Evolutionary conservation across 2,888 invertebrate genomes (phyloP), one percentile per base, ranked within the genome.

Genomic region (Therioaphis trifolii): DNA sequence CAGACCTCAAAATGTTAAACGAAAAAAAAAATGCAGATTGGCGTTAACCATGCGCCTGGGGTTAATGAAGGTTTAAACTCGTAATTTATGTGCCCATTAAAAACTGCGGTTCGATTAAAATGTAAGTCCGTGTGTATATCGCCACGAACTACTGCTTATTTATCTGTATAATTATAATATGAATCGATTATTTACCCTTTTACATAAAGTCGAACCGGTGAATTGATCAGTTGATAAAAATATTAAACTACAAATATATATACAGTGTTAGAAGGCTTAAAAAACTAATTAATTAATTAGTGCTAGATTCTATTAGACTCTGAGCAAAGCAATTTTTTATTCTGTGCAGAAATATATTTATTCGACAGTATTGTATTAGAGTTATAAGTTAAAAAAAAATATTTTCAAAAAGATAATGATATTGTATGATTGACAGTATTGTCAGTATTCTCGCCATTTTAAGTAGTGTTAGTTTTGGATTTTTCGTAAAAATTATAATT

Each of bases 61-160:
- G 82, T 82, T 82, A 82, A 82, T 74, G 82, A 74, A 82, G 82
- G 82, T 82, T 74, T 72, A 66, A 82, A 74, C 82, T 72, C 49
- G 49, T 74, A 82, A 82, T 82, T 82, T 82, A 82, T 82, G 74
- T 74, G 72, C 35, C 82, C 63, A 66, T 74, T 74, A 74, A 82
- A 82, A 82, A 82, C 63, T 74, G 82, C 24, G 66, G 74, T 82
- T 82, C 82, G 82, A 82, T 82, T 82, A 82, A 82, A 82, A 82
- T 63, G 82, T 74, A 72, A 82, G 82, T 74, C 63, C 74, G 27
- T 35, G 46, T 71, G 18, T 52, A 35, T 21, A 40, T 52, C 29
- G 40, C 40, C 35, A 24, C 52, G 63, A 82, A 66, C 52, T 82
- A 49, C 52, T 40, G 82, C 49, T 63, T 82, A 79, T 40, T 71